Conservation (phyloP, 2,888 invertebrate genomes). For the Sesamia inferens region DNA sequence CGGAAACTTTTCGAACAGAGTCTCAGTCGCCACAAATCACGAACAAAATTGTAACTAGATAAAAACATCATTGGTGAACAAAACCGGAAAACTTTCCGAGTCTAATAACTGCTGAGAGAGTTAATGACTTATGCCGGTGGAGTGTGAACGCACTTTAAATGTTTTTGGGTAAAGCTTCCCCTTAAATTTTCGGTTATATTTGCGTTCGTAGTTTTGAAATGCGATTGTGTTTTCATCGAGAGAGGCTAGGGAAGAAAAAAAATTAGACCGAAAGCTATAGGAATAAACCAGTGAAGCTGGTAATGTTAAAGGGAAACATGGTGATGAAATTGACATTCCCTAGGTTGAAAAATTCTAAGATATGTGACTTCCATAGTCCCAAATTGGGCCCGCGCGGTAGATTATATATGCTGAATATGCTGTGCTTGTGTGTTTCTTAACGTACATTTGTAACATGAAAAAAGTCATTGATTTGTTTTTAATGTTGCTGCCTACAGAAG, state of each 20-base stretch:
- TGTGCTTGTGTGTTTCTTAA: too few relatives aligned
- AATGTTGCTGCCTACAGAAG: too few relatives aligned
- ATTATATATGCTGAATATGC: too few relatives aligned
- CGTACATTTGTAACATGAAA: too few relatives aligned
- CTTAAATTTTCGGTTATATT: constrained; percentile 53
- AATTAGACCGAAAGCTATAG: too few relatives aligned
- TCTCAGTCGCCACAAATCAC: constrained; percentile 65
- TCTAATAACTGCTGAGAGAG: constrained; percentile 66
- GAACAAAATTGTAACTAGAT: constrained; percentile 64
- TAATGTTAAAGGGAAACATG: too few relatives aligned
- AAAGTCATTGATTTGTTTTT: too few relatives aligned
- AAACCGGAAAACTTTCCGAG: constrained; percentile 63
- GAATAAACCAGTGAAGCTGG: too few relatives aligned
- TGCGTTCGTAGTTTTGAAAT: constrained; percentile 22
- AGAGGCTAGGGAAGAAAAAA: background rate
- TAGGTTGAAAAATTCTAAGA: too few relatives aligned
- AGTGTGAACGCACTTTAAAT: constrained; percentile 63
- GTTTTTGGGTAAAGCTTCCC: constrained; percentile 53
- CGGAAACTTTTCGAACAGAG: constrained; percentile 61
- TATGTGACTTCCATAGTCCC: too few relatives aligned
- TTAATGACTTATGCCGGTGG: constrained; percentile 68
- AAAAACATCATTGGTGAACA: constrained; percentile 67
- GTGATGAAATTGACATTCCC: too few relatives aligned
- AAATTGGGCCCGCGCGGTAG: too few relatives aligned
- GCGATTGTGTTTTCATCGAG: constrained; percentile 14